These are phyloP conservation scores for Tetrao urogallus DNA, from an alignment of 2,113 vertebrate species.

Conservation along the genomic window DNA sequence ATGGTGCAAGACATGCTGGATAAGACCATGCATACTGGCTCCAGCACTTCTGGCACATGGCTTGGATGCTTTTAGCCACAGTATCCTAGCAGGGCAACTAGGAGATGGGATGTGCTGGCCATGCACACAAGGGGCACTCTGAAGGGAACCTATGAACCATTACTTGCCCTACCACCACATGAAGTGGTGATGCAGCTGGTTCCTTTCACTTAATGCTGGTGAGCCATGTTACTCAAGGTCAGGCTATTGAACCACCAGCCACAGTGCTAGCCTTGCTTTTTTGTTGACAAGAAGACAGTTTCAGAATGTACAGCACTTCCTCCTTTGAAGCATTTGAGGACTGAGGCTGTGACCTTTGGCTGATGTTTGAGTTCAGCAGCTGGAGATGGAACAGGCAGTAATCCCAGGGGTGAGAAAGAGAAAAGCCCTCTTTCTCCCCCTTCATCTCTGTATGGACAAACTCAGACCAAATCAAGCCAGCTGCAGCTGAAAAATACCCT, in stretches of 20 bases:
- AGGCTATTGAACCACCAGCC: neutral
- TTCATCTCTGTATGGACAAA: neutral
- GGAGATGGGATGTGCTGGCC: neutral
- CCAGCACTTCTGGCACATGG: neutral
- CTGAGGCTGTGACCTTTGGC: constrained; percentile 20
- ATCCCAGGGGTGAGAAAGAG: neutral
- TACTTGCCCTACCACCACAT: neutral
- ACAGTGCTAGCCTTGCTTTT: neutral
- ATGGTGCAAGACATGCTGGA: neutral
- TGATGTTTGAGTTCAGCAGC: constrained; percentile 25
- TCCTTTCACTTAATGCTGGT: neutral
- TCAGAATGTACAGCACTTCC: constrained; percentile 32
- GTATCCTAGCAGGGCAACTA: neutral
- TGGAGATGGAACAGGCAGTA: neutral
- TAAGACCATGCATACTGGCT: neutral
- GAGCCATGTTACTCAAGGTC: neutral
- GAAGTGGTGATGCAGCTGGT: neutral
- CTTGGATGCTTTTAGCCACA: neutral
- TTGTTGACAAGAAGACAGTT: neutral
- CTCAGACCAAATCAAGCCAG: neutral
- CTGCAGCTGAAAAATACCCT: neutral
- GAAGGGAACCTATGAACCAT: neutral
- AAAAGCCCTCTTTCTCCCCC: neutral
- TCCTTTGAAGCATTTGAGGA: neutral
- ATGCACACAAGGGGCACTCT: neutral